Conservation (phyloP, 2,113 vertebrate species). For the Xiphorhynchus elegans region DNA sequence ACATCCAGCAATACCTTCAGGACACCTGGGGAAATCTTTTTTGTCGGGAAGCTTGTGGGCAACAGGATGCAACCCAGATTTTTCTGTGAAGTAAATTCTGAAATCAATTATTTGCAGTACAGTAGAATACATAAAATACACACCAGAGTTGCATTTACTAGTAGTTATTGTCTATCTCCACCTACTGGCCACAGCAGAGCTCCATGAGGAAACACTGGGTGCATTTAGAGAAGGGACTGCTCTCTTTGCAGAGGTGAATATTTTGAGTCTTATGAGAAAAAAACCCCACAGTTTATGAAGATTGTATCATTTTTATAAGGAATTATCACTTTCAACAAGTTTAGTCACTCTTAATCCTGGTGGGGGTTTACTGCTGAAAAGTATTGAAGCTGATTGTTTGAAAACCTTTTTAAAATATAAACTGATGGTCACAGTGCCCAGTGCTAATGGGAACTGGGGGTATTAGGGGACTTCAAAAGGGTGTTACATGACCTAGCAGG, state of each 20-base stretch:
- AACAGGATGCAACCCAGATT: background rate
- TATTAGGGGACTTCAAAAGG: background rate
- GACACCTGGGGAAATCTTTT: background rate
- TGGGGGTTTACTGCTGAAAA: background rate
- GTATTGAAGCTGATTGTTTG: background rate
- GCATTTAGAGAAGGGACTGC: background rate
- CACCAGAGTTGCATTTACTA: background rate
- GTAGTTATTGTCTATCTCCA: conserved; percentile 35
- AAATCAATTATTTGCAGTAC: background rate
- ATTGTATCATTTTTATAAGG: background rate
- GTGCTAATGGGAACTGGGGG: background rate
- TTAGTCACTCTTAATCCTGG: background rate
- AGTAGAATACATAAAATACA: background rate
- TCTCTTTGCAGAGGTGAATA: background rate
- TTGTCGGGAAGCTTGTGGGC: background rate
- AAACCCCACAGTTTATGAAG: background rate
- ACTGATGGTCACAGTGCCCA: background rate
- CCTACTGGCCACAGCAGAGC: conserved; percentile 28
- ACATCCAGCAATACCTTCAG: background rate
- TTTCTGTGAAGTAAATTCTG: background rate
- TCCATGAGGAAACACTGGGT: background rate
- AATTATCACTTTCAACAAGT: background rate
- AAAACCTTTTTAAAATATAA: background rate
- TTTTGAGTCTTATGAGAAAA: background rate
- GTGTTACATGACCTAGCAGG: background rate